These are phyloP conservation scores for Homarus gammarus DNA, from an alignment of 2,888 invertebrate genomes.

Conservation along the genomic window DNA sequence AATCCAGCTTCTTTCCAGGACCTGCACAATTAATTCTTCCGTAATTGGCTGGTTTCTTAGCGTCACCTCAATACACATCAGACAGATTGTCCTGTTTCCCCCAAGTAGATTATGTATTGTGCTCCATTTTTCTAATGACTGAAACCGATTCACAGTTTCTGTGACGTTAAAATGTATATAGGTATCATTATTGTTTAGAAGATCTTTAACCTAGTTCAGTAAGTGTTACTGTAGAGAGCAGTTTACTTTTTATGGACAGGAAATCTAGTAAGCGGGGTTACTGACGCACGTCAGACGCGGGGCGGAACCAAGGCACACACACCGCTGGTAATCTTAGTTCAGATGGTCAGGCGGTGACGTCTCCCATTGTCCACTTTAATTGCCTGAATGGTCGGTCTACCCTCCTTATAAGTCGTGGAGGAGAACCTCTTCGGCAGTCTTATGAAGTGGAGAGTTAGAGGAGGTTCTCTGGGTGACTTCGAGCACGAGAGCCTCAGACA, in stretches of 20 bases:
- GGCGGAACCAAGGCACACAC: not conserved
- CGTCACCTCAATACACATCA: too few relatives aligned
- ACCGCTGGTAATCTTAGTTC: not conserved
- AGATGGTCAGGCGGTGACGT: constrained; percentile 36
- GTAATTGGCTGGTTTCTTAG: not conserved
- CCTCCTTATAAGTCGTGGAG: constrained; percentile 34
- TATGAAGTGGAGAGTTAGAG: not conserved
- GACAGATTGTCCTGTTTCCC: too few relatives aligned
- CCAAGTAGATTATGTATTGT: too few relatives aligned
- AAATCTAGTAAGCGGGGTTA: constrained; percentile 13
- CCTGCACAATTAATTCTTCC: not conserved
- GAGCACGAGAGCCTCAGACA: too few relatives aligned
- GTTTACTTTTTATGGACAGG: not conserved
- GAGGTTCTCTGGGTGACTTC: not conserved
- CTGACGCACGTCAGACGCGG: not conserved
- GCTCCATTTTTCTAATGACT: too few relatives aligned
- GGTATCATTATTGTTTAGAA: too few relatives aligned
- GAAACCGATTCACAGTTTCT: too few relatives aligned
- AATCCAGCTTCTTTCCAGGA: too few relatives aligned
- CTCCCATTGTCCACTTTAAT: constrained; percentile 40
- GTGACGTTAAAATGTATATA: too few relatives aligned
- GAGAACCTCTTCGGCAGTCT: not conserved
- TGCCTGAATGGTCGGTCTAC: not conserved
- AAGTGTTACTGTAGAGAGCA: too few relatives aligned
- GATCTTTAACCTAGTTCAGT: too few relatives aligned